Base-by-base conservation (phyloP, 2,888 invertebrate genomes). In the Tiliacea citrago region DNA sequence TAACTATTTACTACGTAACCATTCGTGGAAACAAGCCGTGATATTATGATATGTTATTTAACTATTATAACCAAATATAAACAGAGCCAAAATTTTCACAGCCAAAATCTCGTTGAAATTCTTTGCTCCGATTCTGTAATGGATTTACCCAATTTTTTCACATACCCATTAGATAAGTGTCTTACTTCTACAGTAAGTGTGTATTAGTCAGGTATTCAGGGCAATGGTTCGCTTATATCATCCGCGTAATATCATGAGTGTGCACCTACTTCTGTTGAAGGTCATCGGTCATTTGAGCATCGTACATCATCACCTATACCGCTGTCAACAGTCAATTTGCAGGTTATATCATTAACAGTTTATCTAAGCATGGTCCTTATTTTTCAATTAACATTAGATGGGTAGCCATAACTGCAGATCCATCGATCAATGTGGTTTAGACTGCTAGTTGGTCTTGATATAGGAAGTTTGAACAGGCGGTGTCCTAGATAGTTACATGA, bases 151-250 rank as follows among this genome's bases (percentile, higher is more conserved):
- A 61, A 68, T 76, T 76, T 73, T 70, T 55, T 58, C n/a, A 35
- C 74, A 55, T 57, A 70, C 21, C 29, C 71, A 77, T 84, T 85
- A 81, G 75, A 84, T 82, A 77, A 84, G 77, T 70, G 13, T 66
- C 58, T 75, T 66, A 68, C 51, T 79, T 76, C 68, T 63, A 57
- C 57, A 81, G 60, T 75, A 75, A 82, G 84, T 86, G 49, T 57
- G n/a, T 83, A 86, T 83, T 86, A 87, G 75, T 82, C 49, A 81
- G 89, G 89, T 89, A 93, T 92, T 92, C 88, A 88, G 92, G 92
- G 81, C 90, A 91, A 88, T 90, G 84, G 88, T 83, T 87, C 79
- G 82, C 87, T 93, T 92, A 92, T 91, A 88, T 92, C 88, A 91
- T 88, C 83, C 82, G 79, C 81, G 82, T 88, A 88, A 88, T 84